Base-by-base conservation (phyloP, 2,113 vertebrate species). In the Chelonoidis abingdonii region DNA sequence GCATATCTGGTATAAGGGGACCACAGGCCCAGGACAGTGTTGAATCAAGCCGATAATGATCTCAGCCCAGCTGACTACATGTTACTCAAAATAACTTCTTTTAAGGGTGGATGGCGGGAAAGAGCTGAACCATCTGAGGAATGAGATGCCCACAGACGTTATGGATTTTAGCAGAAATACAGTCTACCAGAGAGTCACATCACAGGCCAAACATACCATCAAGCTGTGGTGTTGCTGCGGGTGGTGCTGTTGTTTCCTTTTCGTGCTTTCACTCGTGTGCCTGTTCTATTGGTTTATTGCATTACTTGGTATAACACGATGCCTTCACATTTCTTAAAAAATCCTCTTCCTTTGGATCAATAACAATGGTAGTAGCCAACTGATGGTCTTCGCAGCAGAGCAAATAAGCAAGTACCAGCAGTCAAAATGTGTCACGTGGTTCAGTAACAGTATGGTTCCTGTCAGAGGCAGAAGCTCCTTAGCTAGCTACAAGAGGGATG, bases 381-480 rank as follows among this genome's bases (percentile, higher is more conserved):
- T 96, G 93, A 97, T 95, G 97, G 95, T 94, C 92, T 90, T 96
- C 94, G 95, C 93, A 96, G 95, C 87, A 93, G 52, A 96, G 89
- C 47, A 97, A 95, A 97, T 86, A 96, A 94, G 27, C 31, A 78
- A 84, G 27, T 0, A 13, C 72, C 89, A 87, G 86, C 75, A 92
- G 75, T 59, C 84, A 81, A 88, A 87, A 65, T 56, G 2, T 84
- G 83, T 91, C 87, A 82, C 80, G 47, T 80, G 57, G 27, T 79
- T 87, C 1, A 0, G 38, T 1, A 92, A 72, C 1, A 0, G 13
- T 44, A n/a, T 2, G 0, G 53, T 83, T 84, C 54, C 62, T 88
- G 22, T 25, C 0, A 0, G 2, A 54, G 44, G n/a, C 80, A 3
- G 50, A 65, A 91, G 49, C 6, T 88, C 19, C 17, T 87, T 59